Conservation (phyloP, 2,797 vertebrate genomes). For the Astyanax mexicanus region DNA sequence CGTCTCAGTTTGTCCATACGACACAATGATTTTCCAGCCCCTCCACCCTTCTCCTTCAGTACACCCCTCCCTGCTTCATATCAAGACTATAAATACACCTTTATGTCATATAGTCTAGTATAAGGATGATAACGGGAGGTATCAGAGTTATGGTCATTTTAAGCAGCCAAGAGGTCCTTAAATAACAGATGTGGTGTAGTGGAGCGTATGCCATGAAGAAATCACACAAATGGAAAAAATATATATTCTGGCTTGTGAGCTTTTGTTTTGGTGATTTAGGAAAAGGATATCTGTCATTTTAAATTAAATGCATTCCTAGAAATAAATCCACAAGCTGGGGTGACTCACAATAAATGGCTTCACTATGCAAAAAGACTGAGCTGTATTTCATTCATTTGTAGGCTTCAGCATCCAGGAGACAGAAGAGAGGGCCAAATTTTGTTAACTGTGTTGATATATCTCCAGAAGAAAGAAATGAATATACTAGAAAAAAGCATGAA, state of each 20-base stretch:
- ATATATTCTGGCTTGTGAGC: not conserved
- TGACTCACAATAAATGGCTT: not conserved
- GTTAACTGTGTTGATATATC: not conserved
- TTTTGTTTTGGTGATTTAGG: not conserved
- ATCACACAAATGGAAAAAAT: not conserved
- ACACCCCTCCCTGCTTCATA: constrained; percentile 11
- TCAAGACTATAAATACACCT: constrained; percentile 40
- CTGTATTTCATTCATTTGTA: not conserved
- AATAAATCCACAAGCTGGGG: not conserved
- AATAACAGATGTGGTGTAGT: not conserved
- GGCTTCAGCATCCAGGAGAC: not conserved
- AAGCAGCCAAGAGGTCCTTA: not conserved
- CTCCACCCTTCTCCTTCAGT: constrained; percentile 7
- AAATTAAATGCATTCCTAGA: not conserved
- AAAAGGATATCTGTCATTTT: not conserved
- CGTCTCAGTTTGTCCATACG: constrained; percentile 8
- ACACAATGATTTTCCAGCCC: not conserved
- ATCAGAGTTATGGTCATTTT: not conserved
- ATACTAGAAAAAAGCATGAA: not conserved
- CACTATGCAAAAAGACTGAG: not conserved
- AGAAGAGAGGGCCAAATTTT: not conserved
- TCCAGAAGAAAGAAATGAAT: too few species aligned
- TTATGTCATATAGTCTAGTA: constrained; percentile 6
- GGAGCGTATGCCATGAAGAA: not conserved
- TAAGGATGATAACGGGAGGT: not conserved